phyloP scores from a whole-genome alignment of 2,888 invertebrate genomes.

The Drosophila nigritarsus region DNA sequence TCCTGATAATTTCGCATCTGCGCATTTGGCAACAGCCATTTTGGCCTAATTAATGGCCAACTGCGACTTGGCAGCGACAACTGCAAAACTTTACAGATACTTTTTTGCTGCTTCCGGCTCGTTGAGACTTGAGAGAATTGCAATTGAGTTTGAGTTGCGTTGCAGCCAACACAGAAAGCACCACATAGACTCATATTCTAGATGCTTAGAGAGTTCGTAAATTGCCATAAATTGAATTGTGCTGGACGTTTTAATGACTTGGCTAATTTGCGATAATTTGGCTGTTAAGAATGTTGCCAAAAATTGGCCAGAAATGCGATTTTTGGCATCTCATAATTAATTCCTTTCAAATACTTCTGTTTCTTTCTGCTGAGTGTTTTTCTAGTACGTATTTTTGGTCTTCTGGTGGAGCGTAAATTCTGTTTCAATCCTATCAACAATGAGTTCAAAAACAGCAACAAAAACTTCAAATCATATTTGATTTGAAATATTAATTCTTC shows the following conservation, averaged over 20 bases:
- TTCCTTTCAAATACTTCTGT: constrained; percentile 12
- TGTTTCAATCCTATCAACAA: not conserved
- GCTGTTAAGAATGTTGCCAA: constrained; percentile 38
- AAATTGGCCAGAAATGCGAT: constrained; percentile 12
- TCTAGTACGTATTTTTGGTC: not conserved
- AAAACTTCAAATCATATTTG: too few relatives aligned
- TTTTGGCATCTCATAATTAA: not conserved
- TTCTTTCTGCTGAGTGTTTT: not conserved
- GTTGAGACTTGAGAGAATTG: not conserved
- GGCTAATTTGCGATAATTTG: constrained; percentile 45
- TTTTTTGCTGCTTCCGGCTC: constrained; percentile 12
- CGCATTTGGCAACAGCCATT: constrained; percentile 36
- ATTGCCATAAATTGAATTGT: constrained; percentile 53
- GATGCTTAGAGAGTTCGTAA: constrained; percentile 25
- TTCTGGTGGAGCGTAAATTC: not conserved
- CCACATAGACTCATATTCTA: constrained; percentile 29
- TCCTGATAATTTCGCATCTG: constrained; percentile 59
- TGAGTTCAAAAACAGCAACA: too few relatives aligned
- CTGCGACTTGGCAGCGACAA: constrained; percentile 45
- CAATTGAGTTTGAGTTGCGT: constrained; percentile 16
- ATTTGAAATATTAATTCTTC: too few relatives aligned
- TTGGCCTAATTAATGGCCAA: constrained; percentile 58
- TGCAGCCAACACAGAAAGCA: constrained; percentile 11
- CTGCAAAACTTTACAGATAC: constrained; percentile 33
- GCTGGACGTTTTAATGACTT: constrained; percentile 48